These are phyloP conservation scores for Siderastrea radians DNA, from an alignment of 92 coral and sea anemone species.

Conservation along the genomic window DNA sequence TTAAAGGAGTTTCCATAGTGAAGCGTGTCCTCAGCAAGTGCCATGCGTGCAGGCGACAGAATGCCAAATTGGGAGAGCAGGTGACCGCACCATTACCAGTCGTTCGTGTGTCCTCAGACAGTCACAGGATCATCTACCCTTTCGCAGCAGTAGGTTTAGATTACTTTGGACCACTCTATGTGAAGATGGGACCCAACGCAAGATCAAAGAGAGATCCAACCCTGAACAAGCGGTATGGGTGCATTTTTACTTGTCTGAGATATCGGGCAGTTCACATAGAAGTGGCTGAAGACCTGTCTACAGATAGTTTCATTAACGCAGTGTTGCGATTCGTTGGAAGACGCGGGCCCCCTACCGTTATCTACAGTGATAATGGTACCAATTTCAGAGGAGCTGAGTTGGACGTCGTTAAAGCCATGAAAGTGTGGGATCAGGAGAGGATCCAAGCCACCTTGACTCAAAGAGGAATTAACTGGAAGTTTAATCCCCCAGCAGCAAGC, in stretches of 20 bases:
- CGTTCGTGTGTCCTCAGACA: slow-evolving; percentile 67
- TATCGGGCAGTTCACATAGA: slow-evolving; percentile 75
- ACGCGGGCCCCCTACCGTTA: slow-evolving; percentile 66
- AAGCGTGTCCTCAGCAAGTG: slow-evolving; percentile 50
- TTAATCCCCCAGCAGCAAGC: neutral
- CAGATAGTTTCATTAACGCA: slow-evolving; percentile 72
- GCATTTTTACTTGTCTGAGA: slow-evolving; percentile 71
- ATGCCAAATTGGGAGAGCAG: slow-evolving; percentile 62
- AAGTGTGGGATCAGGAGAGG: too few relatives aligned
- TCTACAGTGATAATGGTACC: slow-evolving; percentile 76
- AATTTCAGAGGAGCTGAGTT: slow-evolving; percentile 58
- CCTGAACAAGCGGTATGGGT: slow-evolving; percentile 66
- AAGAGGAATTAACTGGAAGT: neutral
- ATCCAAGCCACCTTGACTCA: too few relatives aligned
- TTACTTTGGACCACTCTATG: slow-evolving; percentile 69
- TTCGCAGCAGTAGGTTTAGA: slow-evolving; percentile 77
- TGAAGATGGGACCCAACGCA: slow-evolving; percentile 52
- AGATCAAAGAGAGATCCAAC: slow-evolving; percentile 58
- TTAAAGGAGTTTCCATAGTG: slow-evolving; percentile 49
- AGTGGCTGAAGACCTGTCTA: slow-evolving; percentile 64
- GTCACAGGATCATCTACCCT: slow-evolving; percentile 55
- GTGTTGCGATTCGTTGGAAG: slow-evolving; percentile 67
- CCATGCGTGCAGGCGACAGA: slow-evolving; percentile 47
- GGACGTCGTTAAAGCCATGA: too few relatives aligned
- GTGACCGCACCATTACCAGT: slow-evolving; percentile 66